Evolutionary conservation across 2,797 vertebrate species (phyloP).

Genomic region (Hephaestus fuliginosus): DNA sequence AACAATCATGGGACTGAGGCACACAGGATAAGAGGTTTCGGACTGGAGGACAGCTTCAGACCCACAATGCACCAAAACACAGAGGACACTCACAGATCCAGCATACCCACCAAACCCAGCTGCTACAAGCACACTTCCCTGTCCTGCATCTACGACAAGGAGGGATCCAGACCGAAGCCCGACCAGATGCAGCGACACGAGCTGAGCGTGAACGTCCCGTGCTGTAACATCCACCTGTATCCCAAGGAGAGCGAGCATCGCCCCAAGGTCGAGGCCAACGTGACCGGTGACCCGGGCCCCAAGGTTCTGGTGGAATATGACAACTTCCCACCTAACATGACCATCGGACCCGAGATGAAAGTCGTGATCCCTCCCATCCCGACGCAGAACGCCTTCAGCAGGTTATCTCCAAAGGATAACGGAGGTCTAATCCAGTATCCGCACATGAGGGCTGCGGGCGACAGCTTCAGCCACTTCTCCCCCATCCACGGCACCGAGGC

Average conservation of each 20-base stretch:
- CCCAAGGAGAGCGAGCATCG: conserved; percentile 57
- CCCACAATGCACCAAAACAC: conserved; percentile 50
- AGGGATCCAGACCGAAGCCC: conserved; percentile 38
- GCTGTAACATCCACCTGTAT: conserved; percentile 73
- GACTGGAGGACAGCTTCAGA: conserved; percentile 67
- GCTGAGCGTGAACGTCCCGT: conserved; percentile 62
- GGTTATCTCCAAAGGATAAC: conserved; percentile 71
- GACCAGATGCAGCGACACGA: conserved; percentile 64
- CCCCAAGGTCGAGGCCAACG: conserved; percentile 26
- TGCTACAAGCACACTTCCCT: conserved; percentile 56
- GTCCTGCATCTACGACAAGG: conserved; percentile 74
- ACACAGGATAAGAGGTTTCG: conserved; percentile 66
- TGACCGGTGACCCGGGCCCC: conserved; percentile 20
- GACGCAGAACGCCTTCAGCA: conserved; percentile 69
- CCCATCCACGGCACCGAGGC: conserved; percentile 75
- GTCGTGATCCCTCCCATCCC: conserved; percentile 85
- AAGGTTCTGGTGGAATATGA: conserved; percentile 85
- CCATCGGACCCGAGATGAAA: conserved; percentile 85
- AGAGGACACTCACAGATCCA: conserved; percentile 59
- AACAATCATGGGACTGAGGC: conserved; percentile 53
- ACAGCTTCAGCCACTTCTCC: conserved; percentile 81
- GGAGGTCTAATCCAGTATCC: conserved; percentile 66
- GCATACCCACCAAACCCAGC: conserved; percentile 48
- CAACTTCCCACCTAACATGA: conserved; percentile 87
- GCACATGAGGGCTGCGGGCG: conserved; percentile 33